Evolutionary conservation across 2,113 vertebrate genomes (phyloP).

Genomic region (Onychostruthus taczanowskii): DNA sequence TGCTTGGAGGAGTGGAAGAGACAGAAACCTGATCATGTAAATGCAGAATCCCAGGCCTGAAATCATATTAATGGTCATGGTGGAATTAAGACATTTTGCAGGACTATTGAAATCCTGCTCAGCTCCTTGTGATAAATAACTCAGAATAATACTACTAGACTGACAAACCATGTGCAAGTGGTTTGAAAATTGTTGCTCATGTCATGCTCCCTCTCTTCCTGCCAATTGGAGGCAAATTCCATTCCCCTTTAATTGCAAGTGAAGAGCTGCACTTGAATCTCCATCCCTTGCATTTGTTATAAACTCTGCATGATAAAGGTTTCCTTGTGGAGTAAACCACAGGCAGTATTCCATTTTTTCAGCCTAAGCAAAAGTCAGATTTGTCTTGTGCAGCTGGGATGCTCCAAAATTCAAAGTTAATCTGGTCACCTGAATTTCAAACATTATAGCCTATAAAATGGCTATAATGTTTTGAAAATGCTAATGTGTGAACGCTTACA

Average conservation of each 20-base stretch:
- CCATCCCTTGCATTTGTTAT: neutral
- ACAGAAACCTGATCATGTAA: neutral
- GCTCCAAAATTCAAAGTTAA: neutral
- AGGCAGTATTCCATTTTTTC: neutral
- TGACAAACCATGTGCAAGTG: neutral
- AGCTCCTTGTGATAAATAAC: neutral
- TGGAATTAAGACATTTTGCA: neutral
- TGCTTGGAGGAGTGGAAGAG: neutral
- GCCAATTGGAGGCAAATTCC: neutral
- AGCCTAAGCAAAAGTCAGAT: neutral
- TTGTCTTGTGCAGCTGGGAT: neutral
- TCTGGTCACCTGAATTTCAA: neutral
- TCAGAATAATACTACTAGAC: neutral
- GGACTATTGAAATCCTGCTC: neutral
- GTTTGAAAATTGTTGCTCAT: neutral
- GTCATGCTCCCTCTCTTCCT: neutral
- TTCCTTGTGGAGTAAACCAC: neutral
- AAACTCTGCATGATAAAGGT: neutral
- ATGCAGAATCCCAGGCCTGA: fast-evolving
- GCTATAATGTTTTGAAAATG: neutral
- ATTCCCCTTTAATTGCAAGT: neutral
- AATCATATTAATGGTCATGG: neutral
- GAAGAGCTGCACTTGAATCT: neutral
- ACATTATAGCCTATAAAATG: neutral
- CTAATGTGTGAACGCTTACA: neutral